Conservation (phyloP, 2,113 vertebrate species). For the Monarcha castaneiventris region DNA sequence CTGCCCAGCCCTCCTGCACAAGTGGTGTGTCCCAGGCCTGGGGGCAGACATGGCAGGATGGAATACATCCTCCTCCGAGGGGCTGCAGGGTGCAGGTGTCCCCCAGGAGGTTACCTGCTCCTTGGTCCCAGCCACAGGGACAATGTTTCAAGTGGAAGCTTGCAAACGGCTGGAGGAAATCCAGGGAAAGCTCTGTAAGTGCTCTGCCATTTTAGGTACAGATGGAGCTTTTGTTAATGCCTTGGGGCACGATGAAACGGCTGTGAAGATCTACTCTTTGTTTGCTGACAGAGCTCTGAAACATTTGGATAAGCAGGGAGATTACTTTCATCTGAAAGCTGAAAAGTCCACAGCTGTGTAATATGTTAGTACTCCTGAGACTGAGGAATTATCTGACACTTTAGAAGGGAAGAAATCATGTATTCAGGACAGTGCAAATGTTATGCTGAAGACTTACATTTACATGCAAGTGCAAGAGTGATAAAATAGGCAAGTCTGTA, state of each 20-base stretch:
- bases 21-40: background rate
- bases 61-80: fast-evolving
- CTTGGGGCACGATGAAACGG: background rate
- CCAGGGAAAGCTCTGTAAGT: background rate
- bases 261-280: background rate
- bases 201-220: background rate
- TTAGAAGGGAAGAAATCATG: background rate
- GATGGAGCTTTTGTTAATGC: background rate
- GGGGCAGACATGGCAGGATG: background rate
- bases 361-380: background rate
- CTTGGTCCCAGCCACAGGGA: background rate
- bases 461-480: background rate
- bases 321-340: background rate
- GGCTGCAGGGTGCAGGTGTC: background rate
- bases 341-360: background rate
- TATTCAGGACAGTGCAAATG: background rate
- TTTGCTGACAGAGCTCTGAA: background rate
- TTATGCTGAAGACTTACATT: background rate
- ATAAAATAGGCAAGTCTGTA: background rate
- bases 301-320: background rate
- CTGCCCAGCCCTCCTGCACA: background rate
- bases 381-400: background rate
- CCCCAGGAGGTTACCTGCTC: fast-evolving
- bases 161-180: background rate
- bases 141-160: background rate